phyloP scores from a whole-genome alignment of 1,140 invertebrate genomes.

The Lepeophtheirus salmonis region DNA sequence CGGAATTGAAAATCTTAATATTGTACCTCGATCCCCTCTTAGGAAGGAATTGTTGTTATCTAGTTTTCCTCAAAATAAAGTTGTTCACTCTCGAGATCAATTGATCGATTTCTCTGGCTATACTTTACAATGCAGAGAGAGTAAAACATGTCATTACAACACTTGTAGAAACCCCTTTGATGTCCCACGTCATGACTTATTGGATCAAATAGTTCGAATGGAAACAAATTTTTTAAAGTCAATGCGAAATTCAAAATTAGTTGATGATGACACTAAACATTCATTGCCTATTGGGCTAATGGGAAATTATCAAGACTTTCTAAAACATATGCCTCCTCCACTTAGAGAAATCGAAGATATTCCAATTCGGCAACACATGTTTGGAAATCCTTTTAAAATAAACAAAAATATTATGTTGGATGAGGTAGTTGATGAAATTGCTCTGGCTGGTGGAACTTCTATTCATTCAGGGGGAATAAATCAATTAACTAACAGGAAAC shows the following conservation, averaged over 20 bases:
- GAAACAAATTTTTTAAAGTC: slow-evolving; percentile 77
- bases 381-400: slow-evolving; percentile 97
- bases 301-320: slow-evolving; percentile 97
- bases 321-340: slow-evolving; percentile 76
- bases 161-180: slow-evolving; percentile 89
- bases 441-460: neutral
- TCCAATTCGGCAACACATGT: slow-evolving; percentile 92
- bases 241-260: slow-evolving; percentile 44
- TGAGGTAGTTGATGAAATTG: slow-evolving; percentile 1
- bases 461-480: slow-evolving; percentile 24
- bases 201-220: slow-evolving; percentile 92
- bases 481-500: slow-evolving; percentile 18
- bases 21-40: too few relatives aligned
- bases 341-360: slow-evolving; percentile 81
- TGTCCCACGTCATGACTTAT: slow-evolving; percentile 62
- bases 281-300: slow-evolving; percentile 89
- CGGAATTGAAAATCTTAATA: too few relatives aligned
- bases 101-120: slow-evolving; percentile 65
- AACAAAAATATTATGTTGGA: slow-evolving; percentile 41
- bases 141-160: slow-evolving; percentile 42
- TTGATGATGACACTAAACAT: slow-evolving; percentile 72
- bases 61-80: slow-evolving; percentile 47
- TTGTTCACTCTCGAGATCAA: slow-evolving; percentile 50
- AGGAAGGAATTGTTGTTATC: slow-evolving; percentile 51
- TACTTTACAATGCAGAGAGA: slow-evolving; percentile 44